A percentile compares a stretch with the other conserved stretches of the same genome.
Evolutionary conservation across 2,797 vertebrate species (phyloP).

Genomic region (Nyctibius grandis): DNA sequence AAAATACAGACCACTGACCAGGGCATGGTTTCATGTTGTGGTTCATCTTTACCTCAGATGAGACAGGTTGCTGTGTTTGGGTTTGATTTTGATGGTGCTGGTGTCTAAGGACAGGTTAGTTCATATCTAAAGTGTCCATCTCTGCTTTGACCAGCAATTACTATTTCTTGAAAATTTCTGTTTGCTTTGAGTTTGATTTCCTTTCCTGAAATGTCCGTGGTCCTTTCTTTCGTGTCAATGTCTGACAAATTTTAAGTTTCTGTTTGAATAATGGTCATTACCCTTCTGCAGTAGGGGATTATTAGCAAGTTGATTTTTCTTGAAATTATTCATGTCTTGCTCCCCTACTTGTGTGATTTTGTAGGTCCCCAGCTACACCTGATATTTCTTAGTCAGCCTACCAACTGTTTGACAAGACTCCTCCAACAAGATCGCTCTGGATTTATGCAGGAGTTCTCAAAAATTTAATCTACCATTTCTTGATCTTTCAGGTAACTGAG

Average conservation of each 20-base stretch:
- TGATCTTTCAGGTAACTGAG: not conserved
- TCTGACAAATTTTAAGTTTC: not conserved
- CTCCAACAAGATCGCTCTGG: not conserved
- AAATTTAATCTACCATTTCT: not conserved
- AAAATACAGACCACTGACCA: not conserved
- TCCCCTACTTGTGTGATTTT: not conserved
- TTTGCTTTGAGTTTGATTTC: not conserved
- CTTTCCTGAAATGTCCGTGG: not conserved
- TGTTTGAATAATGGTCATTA: not conserved
- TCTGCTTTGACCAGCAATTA: not conserved
- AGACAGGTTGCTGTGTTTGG: not conserved
- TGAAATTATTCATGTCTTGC: not conserved
- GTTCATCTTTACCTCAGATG: not conserved
- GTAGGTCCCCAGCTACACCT: not conserved
- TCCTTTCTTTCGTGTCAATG: not conserved
- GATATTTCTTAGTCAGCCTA: not conserved
- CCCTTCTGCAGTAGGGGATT: not conserved
- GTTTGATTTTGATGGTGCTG: not conserved
- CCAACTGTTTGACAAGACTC: not conserved
- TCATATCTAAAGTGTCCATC: not conserved
- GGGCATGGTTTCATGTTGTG: not conserved
- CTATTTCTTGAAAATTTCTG: not conserved
- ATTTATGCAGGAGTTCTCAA: not conserved
- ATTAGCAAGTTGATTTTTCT: not conserved
- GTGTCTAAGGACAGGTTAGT: not conserved